phyloP scores from a whole-genome alignment of 2,888 invertebrate species.

The Enoplolaimus lenunculus region DNA sequence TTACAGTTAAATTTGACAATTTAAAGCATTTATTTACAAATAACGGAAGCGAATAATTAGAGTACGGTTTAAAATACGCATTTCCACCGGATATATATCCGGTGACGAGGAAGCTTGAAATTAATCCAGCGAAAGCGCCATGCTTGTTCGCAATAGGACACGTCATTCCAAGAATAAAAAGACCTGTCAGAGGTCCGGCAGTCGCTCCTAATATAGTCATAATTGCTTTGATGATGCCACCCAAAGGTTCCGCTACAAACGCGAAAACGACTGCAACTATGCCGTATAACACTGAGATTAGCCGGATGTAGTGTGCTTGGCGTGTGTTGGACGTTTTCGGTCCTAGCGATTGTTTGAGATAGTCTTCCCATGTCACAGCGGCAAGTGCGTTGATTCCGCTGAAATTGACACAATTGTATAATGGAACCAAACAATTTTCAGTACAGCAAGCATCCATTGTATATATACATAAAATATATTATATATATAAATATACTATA shows the following conservation, averaged over 20 bases:
- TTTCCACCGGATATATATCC: conserved; percentile 23
- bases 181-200: conserved; percentile 69
- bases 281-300: conserved; percentile 19
- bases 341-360: conserved; percentile 23
- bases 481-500: no score
- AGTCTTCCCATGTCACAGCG: conserved; percentile 29
- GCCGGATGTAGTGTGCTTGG: background rate
- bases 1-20: no score
- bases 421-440: background rate
- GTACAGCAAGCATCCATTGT: no score
- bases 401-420: background rate
- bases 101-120: conserved; percentile 23
- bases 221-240: conserved; percentile 28
- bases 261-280: conserved; percentile 26
- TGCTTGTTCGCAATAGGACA: conserved; percentile 63
- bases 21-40: background rate
- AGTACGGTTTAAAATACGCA: conserved; percentile 26
- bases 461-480: no score
- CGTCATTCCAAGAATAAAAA: conserved; percentile 73
- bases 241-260: conserved; percentile 27
- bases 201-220: conserved; percentile 61
- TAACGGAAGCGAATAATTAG: conserved; percentile 25
- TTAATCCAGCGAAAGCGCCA: conserved; percentile 28
- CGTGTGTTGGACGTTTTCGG: background rate
- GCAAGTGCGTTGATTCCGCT: conserved; percentile 28